A percentile compares a stretch with the other conserved stretches of the same genome.
These are phyloP conservation scores for Pteruthius melanotis DNA, from an alignment of 2,113 vertebrate species.

Conservation along the genomic window DNA sequence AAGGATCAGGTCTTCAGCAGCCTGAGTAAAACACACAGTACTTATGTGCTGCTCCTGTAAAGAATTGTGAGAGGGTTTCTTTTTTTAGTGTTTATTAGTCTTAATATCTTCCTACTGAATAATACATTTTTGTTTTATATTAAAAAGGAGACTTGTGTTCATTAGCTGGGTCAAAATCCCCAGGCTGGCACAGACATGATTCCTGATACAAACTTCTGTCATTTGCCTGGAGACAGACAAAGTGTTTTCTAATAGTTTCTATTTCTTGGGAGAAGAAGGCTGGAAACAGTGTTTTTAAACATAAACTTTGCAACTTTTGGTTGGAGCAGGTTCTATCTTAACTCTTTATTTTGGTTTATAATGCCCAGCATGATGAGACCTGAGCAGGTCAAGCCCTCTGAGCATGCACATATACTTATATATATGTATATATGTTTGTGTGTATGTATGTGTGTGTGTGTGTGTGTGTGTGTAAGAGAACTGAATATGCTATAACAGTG, in stretches of 20 bases:
- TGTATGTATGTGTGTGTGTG: too few species aligned
- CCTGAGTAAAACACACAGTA: not conserved
- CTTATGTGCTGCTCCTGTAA: not conserved
- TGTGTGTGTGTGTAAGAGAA: not conserved
- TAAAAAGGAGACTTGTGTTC: not conserved
- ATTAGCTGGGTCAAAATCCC: not conserved
- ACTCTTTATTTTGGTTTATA: not conserved
- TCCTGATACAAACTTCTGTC: not conserved
- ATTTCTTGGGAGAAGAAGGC: not conserved
- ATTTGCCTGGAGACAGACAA: not conserved
- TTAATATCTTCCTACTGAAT: not conserved
- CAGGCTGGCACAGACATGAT: not conserved
- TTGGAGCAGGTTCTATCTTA: not conserved
- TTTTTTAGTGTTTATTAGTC: not conserved
- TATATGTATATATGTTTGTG: too few species aligned
- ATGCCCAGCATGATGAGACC: not conserved
- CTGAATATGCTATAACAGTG: not conserved
- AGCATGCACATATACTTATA: too few species aligned
- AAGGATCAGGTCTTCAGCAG: not conserved
- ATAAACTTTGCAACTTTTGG: not conserved
- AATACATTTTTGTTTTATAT: not conserved
- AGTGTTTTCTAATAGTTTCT: not conserved
- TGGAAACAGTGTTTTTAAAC: not conserved
- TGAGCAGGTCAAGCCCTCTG: not conserved
- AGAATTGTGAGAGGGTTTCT: not conserved